These are phyloP conservation scores for Dryoscopus gambensis DNA, from an alignment of 2,113 vertebrate species.

Conservation along the genomic window DNA sequence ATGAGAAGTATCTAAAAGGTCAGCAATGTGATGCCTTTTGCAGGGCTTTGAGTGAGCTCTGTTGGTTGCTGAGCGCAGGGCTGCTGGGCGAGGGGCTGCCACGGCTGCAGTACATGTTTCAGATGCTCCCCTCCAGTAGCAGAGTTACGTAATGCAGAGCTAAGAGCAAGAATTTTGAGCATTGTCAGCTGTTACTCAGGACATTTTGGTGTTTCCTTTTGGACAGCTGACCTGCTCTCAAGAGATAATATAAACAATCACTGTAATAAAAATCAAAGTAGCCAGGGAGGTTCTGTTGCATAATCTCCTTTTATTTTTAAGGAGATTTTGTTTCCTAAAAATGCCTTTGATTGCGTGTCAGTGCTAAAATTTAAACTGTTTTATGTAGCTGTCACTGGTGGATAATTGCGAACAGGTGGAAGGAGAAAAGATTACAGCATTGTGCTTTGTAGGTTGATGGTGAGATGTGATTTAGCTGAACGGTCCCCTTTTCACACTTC, in stretches of 20 bases:
- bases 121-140: constrained; percentile 18
- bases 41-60: neutral
- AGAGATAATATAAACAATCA: constrained; percentile 61
- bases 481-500: constrained; percentile 7
- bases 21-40: neutral
- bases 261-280: constrained; percentile 63
- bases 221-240: constrained; percentile 72
- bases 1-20: neutral
- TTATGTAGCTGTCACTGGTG: constrained; percentile 47
- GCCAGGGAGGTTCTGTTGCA: constrained; percentile 40
- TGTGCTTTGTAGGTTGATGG: constrained; percentile 12
- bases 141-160: constrained; percentile 66
- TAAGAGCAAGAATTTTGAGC: constrained; percentile 64
- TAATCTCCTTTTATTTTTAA: constrained; percentile 56
- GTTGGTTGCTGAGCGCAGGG: neutral
- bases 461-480: constrained; percentile 21
- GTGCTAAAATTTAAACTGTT: constrained; percentile 37
- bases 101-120: neutral
- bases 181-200: constrained; percentile 74
- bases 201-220: constrained; percentile 73
- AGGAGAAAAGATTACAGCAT: constrained; percentile 41
- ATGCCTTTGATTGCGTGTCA: constrained; percentile 52
- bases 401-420: constrained; percentile 57
- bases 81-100: neutral
- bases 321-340: constrained; percentile 44